Base-by-base conservation (phyloP, 2,888 invertebrate species). In the Bhutanitis thaidina region DNA sequence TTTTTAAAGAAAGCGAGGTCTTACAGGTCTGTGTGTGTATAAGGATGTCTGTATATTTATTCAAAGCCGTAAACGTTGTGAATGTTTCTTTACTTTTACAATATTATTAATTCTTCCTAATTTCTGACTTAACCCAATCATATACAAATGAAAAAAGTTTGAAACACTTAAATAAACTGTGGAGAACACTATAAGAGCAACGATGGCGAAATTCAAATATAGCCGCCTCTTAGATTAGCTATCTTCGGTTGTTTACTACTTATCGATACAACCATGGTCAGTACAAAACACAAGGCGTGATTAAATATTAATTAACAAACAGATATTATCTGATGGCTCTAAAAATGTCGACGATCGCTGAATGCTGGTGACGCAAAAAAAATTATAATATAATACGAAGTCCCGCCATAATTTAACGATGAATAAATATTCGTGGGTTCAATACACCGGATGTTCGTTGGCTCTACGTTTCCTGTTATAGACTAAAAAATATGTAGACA, bases 351-450 rank as follows among this genome's bases (percentile, higher is more conserved):
- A 32, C 43, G 46, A 32, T 29, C 8, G 13, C 13, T 44, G 43
- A 34, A 25, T 30, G 25, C 20, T 12, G 20, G 14, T 52, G 52
- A 52, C 52, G 52, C 52, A 52, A 30, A 46, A 34, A n/a, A 14
- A 40, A 52, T 52, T 52, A 47, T 12, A 52, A 47, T 52, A 52
- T 52, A 52, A 52, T 52, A 32, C n/a, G n/a, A 25, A 43, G 36
- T n/a, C 8, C 12, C 14, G 43, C 52, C 52, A 47, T 52, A 52
- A 41, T 52, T 52, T 41, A 41, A 29, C 40, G 27, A 38, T 46
- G 46, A 52, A 52, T 50, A 41, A 46, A 46, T 46, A 43, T 46
- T 47, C 13, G 52, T 32, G 32, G 32, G 52, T 46, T 52, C 51
- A 52, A 37, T 25, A 46, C 37, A 15, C 52, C 52, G 52, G 52